These are phyloP conservation scores for Lasioglossum oenotherae DNA, from an alignment of 2,888 invertebrate genomes.

Conservation along the genomic window DNA sequence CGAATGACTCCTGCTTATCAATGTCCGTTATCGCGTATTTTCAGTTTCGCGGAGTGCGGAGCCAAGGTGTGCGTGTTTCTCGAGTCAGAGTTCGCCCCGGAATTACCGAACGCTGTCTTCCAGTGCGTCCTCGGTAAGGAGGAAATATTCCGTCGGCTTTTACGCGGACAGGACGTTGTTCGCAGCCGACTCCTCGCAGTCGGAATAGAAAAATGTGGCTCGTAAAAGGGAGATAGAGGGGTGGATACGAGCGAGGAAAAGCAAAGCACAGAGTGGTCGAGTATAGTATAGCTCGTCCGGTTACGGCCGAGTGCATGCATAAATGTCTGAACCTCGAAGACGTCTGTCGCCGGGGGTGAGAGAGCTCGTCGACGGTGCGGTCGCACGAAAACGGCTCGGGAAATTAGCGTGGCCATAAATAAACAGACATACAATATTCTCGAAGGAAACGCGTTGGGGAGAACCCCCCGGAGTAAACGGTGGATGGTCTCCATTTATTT, in stretches of 20 bases:
- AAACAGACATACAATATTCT: constrained; percentile 63
- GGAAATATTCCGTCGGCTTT: constrained; percentile 23
- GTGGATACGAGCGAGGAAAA: neutral
- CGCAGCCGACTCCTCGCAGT: neutral
- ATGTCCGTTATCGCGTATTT: neutral
- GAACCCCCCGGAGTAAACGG: constrained; percentile 44
- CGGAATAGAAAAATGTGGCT: constrained; percentile 35
- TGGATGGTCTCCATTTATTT: constrained; percentile 61
- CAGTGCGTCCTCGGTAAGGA: neutral
- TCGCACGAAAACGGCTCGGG: constrained; percentile 13
- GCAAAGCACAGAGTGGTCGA: neutral
- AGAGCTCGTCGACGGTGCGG: neutral
- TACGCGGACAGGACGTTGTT: constrained; percentile 5
- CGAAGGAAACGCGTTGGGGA: constrained; percentile 37
- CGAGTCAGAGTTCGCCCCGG: neutral
- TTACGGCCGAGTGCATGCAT: constrained; percentile 18
- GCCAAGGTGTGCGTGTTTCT: neutral
- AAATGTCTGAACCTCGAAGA: constrained; percentile 45
- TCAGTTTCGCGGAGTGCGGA: neutral
- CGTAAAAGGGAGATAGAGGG: constrained; percentile 19
- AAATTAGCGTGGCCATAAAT: constrained; percentile 66
- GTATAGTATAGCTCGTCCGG: neutral
- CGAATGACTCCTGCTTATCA: neutral
- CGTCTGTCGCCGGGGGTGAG: constrained; percentile 1
- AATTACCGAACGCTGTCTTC: neutral